Percentiles rank a stretch among this genome's conserved stretches.
Conservation (phyloP, 1,140 invertebrate species). For the Forficula auricularia region DNA sequence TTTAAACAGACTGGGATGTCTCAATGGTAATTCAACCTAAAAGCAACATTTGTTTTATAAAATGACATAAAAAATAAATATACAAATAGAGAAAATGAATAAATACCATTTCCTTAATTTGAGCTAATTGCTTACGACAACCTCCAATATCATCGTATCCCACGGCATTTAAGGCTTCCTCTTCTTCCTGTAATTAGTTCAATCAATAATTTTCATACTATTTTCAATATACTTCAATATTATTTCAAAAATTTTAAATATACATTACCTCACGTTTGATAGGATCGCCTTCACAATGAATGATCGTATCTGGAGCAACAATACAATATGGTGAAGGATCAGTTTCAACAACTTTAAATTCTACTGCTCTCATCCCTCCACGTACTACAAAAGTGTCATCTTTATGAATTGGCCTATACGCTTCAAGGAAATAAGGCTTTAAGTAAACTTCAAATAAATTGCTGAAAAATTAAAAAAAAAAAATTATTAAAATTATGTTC, state of each 20-base stretch:
- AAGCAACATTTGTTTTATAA: too few relatives aligned
- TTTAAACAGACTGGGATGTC: conserved; percentile 97
- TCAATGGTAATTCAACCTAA: conserved; percentile 86
- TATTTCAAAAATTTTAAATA: too few relatives aligned
- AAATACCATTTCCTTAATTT: conserved; percentile 99
- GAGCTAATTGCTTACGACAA: conserved; percentile 92
- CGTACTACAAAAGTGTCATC: conserved; percentile 95
- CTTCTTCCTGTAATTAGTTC: conserved; percentile 59
- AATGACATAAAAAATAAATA: too few relatives aligned
- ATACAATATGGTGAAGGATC: conserved; percentile 97
- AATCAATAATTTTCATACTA: too few relatives aligned
- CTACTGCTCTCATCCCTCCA: conserved; percentile 95
- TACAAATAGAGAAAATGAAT: too few relatives aligned
- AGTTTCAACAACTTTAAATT: conserved; percentile 98
- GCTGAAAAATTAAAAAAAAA: conserved; percentile 32
- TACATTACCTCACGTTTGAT: conserved; percentile 80
- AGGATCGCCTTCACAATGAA: conserved; percentile 97
- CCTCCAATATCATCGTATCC: conserved; percentile 99
- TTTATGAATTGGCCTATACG: conserved; percentile 96
- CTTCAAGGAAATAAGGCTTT: conserved; percentile 98
- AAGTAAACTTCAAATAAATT: conserved; percentile 97
- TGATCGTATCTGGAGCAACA: conserved; percentile 95
- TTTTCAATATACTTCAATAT: too few relatives aligned
- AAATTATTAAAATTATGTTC: not conserved
- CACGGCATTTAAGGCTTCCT: conserved; percentile 92